Percentiles rank a stretch among this genome's conserved stretches.
phyloP scores from a whole-genome alignment of 2,797 vertebrate species.

The Lacerta bilineata region DNA sequence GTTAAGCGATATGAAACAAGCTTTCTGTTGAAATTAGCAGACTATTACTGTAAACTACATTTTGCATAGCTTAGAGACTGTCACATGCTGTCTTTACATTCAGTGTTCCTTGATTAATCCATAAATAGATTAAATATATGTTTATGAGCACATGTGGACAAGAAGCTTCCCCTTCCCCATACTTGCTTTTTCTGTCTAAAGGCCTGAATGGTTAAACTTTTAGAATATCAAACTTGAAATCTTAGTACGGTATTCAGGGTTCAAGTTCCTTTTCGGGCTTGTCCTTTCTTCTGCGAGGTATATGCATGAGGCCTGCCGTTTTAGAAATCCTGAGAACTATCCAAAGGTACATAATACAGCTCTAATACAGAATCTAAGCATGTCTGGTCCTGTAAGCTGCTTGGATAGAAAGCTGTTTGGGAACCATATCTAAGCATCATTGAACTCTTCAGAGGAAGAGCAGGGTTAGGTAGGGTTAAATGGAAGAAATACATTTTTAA shows the following conservation, averaged over 20 bases:
- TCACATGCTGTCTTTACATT: not conserved
- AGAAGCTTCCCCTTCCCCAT: not conserved
- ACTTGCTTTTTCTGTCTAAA: not conserved
- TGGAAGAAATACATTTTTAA: not conserved
- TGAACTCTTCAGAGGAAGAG: not conserved
- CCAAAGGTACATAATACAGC: not conserved
- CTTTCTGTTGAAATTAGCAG: not conserved
- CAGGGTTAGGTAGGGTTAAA: not conserved
- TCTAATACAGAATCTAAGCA: not conserved
- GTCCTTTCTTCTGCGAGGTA: not conserved
- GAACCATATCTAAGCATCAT: not conserved
- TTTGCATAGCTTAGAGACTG: not conserved
- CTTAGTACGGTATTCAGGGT: not conserved
- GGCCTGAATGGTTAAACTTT: not conserved
- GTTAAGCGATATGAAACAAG: not conserved
- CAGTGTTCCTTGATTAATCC: not conserved
- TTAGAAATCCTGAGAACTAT: not conserved
- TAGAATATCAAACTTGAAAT: not conserved
- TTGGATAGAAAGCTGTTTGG: not conserved
- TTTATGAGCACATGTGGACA: not conserved
- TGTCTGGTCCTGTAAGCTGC: not conserved
- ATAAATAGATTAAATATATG: not conserved
- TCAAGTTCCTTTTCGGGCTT: not conserved
- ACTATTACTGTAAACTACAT: not conserved
- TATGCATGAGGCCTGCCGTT: not conserved